phyloP scores from a whole-genome alignment of 2,113 vertebrate species.

The Charina bottae region DNA sequence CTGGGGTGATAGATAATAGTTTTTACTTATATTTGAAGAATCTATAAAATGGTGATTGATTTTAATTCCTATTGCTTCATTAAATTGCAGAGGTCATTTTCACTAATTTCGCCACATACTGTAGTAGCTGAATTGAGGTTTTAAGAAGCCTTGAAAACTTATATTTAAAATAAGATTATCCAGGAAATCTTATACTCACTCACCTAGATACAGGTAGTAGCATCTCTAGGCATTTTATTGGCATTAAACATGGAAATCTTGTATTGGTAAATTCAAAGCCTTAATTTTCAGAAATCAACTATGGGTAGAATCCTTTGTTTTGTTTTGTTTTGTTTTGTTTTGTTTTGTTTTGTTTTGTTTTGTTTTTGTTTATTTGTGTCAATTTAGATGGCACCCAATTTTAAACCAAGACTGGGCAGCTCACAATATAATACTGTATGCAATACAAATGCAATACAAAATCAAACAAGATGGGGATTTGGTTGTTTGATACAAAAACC shows the following conservation, averaged over 20 bases:
- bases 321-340: no score
- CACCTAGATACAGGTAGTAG: constrained; percentile 3
- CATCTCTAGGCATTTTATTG: not conserved
- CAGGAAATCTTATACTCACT: constrained; percentile 45
- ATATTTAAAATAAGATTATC: constrained; percentile 26
- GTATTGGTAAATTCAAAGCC: constrained; percentile 40
- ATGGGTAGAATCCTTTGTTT: not conserved
- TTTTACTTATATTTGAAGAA: not conserved
- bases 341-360: no score
- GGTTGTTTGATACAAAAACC: not conserved
- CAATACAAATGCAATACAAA: not conserved
- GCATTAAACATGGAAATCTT: constrained; percentile 9
- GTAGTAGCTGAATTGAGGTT: fast-evolving
- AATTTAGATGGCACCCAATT: not conserved
- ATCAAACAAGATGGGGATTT: not conserved
- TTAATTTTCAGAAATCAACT: fast-evolving
- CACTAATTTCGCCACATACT: not conserved
- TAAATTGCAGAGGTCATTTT: not conserved
- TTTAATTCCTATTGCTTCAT: constrained; percentile 45
- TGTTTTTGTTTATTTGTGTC: not conserved
- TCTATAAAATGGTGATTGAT: not conserved
- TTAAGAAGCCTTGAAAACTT: constrained; percentile 33
- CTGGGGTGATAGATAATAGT: not conserved
- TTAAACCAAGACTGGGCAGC: not conserved
- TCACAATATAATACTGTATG: not conserved